Percentiles rank a stretch among this genome's conserved stretches.
Conservation (phyloP, 2,113 vertebrate species). For the human (Homo sapiens) region DNA sequence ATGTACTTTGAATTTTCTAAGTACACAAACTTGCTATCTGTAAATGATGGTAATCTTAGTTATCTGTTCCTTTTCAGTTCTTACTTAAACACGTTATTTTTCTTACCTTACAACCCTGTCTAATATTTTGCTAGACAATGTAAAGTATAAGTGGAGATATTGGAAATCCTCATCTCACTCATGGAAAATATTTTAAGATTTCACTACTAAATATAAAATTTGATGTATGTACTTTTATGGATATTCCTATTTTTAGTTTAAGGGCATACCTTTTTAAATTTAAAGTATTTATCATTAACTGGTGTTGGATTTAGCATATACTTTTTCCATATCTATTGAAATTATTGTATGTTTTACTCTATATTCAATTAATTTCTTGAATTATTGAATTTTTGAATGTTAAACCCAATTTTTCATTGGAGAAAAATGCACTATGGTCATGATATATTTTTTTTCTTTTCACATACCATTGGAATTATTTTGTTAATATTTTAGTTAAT, state of each 20-base stretch:
- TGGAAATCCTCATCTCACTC: not conserved
- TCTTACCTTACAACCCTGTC: not conserved
- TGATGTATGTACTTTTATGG: not conserved
- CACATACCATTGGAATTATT: not conserved
- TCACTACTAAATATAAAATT: not conserved
- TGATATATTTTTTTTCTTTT: not conserved
- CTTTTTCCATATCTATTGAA: not conserved
- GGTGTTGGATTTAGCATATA: not conserved
- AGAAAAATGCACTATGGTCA: not conserved
- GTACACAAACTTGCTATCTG: not conserved
- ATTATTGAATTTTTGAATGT: not conserved
- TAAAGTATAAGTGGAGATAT: not conserved
- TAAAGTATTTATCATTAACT: not conserved
- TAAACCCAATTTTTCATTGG: not conserved
- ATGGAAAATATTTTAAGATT: not conserved
- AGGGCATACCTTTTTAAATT: not conserved
- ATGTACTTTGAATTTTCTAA: not conserved
- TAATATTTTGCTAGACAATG: not conserved
- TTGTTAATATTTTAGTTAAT: not conserved
- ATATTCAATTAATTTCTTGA: not conserved
- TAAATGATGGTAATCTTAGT: not conserved
- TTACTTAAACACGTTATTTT: not conserved
- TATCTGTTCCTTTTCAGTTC: not conserved
- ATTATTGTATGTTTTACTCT: not conserved
- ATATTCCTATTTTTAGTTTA: not conserved